Conservation (phyloP, 2,113 vertebrate species). For the Cepphus grylle region DNA sequence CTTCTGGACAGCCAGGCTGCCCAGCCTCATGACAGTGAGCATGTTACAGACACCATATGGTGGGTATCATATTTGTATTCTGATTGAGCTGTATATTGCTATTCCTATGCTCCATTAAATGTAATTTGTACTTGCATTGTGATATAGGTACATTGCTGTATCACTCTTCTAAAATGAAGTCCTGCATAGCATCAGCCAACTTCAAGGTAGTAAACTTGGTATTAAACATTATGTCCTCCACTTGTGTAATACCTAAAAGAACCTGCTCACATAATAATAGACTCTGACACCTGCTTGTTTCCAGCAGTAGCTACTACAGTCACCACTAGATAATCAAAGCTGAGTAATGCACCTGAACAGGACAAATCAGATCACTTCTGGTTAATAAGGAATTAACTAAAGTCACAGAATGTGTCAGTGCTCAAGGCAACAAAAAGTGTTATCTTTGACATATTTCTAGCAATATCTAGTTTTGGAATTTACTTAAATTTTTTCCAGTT, state of each 20-base stretch:
- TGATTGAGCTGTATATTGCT: background rate
- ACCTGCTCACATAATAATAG: background rate
- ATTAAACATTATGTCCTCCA: background rate
- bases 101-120: background rate
- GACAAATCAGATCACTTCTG: background rate
- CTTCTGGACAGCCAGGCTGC: background rate
- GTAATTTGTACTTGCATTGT: background rate
- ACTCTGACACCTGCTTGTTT: background rate
- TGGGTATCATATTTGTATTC: background rate
- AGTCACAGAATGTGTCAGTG: background rate
- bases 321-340: background rate
- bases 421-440: background rate
- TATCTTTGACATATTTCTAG: background rate
- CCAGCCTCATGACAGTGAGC: background rate
- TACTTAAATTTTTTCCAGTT: background rate
- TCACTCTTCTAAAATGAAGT: background rate
- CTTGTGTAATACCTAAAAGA: background rate
- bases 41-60: background rate
- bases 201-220: background rate
- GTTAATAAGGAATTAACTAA: background rate
- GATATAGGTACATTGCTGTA: background rate
- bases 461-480: background rate
- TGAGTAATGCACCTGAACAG: background rate
- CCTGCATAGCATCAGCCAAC: background rate
- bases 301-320: background rate